A percentile compares a stretch with the other conserved stretches of the same genome.
These are phyloP conservation scores for Harmothoe impar DNA, from an alignment of 2,888 invertebrate genomes.

Conservation along the genomic window DNA sequence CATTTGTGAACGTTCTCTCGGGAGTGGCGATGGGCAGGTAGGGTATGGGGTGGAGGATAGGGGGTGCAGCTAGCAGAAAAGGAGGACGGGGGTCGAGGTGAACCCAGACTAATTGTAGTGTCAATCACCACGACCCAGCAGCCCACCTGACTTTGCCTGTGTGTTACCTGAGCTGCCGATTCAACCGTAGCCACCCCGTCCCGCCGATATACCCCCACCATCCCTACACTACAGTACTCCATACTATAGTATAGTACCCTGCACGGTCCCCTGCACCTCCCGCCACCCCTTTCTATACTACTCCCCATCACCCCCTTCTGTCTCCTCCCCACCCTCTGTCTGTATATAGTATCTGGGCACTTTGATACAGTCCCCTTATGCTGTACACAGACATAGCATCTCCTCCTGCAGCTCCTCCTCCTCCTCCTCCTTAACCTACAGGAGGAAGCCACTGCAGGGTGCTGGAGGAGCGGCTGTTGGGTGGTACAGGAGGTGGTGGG, in stretches of 20 bases:
- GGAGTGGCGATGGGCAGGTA: background rate
- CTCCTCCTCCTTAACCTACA: background rate
- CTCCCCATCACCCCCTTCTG: background rate
- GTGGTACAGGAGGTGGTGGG: background rate
- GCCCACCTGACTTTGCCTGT: slow-evolving; percentile 50
- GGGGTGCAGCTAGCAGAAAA: background rate
- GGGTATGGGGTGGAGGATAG: background rate
- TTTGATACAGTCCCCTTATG: background rate
- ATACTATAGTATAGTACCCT: too few relatives aligned
- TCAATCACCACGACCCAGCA: slow-evolving; percentile 52
- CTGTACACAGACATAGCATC: slow-evolving; percentile 17
- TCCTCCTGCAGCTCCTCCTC: background rate
- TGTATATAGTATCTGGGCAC: background rate
- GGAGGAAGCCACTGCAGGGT: background rate
- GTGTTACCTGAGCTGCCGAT: slow-evolving; percentile 33
- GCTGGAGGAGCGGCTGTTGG: background rate
- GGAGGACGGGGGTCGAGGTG: background rate
- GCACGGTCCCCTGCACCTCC: background rate
- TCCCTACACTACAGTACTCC: background rate
- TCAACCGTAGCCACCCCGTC: background rate
- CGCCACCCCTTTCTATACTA: background rate
- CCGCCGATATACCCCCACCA: background rate
- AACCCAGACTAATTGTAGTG: slow-evolving; percentile 57
- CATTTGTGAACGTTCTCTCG: too few relatives aligned
- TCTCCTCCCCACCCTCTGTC: background rate